Evolutionary conservation across 30 jellyfish, hydroid and myxozoan species (phyloP).

Genomic region (Turritopsis rubra): DNA sequence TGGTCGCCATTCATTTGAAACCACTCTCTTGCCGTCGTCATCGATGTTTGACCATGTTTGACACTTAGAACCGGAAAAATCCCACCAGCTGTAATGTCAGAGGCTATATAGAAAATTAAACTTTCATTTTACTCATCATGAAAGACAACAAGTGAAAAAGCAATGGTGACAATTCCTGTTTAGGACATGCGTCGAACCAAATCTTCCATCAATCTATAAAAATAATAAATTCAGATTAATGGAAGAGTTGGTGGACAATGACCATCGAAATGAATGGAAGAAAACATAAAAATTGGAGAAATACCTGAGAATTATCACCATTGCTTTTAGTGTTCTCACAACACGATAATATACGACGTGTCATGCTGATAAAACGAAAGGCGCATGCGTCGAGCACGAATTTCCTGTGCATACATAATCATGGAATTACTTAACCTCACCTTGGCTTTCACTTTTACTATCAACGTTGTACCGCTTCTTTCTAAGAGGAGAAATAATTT

Average conservation of each 20-base stretch:
- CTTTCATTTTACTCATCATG: not conserved
- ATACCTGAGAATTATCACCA: conserved; percentile 1
- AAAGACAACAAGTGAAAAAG: not conserved
- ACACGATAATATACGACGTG: too few species aligned
- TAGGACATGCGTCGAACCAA: not conserved
- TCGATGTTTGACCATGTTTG: not conserved
- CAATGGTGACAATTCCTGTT: not conserved
- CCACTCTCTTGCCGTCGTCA: not conserved
- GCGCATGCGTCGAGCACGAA: too few species aligned
- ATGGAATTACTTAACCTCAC: not conserved
- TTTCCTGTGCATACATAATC: too few species aligned
- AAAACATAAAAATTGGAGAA: not conserved
- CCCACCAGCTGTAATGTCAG: conserved; percentile 5
- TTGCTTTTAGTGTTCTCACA: not conserved
- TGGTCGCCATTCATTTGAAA: not conserved
- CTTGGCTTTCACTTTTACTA: not conserved
- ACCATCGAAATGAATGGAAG: not conserved
- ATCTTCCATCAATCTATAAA: conserved; percentile 17
- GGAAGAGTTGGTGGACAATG: conserved; percentile 1
- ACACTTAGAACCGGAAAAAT: not conserved
- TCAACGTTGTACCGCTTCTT: not conserved
- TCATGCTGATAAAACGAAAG: too few species aligned
- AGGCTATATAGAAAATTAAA: not conserved
- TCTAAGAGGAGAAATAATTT: not conserved
- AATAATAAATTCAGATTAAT: conserved; percentile 5